These are phyloP conservation scores for Achatina immaculata DNA, from an alignment of 1,140 invertebrate genomes.

Conservation along the genomic window DNA sequence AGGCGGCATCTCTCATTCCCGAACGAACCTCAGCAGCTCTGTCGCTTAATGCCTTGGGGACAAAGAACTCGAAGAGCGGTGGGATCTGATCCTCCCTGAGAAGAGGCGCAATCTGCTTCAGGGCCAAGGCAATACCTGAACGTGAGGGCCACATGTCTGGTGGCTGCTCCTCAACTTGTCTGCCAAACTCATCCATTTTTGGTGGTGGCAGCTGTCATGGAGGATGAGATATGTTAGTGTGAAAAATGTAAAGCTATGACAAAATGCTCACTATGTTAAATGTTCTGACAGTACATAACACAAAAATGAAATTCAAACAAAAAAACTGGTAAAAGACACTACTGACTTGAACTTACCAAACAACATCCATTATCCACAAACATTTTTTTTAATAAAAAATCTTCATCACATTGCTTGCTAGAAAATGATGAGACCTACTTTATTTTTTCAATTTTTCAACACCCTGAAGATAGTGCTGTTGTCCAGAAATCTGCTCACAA, in stretches of 20 bases:
- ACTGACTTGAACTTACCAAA: too few relatives aligned
- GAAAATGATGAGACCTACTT: too few relatives aligned
- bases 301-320: not conserved
- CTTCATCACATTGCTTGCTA: too few relatives aligned
- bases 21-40: conserved; percentile 83
- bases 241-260: not conserved
- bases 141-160: conserved; percentile 90
- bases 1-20: conserved; percentile 93
- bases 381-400: too few relatives aligned
- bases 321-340: too few relatives aligned
- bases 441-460: too few relatives aligned
- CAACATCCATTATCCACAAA: too few relatives aligned
- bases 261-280: not conserved
- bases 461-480: too few relatives aligned
- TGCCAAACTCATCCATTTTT: conserved; percentile 90
- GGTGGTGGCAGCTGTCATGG: conserved; percentile 82
- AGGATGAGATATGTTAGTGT: conserved; percentile 1
- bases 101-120: conserved; percentile 72
- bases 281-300: not conserved
- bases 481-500: too few relatives aligned
- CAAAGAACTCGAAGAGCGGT: conserved; percentile 83
- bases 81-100: conserved; percentile 80
- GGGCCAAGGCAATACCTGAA: conserved; percentile 83
- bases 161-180: conserved; percentile 83
- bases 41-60: conserved; percentile 89